Base-by-base conservation (phyloP, 2,113 vertebrate genomes). In the Montifringilla adamsi region DNA sequence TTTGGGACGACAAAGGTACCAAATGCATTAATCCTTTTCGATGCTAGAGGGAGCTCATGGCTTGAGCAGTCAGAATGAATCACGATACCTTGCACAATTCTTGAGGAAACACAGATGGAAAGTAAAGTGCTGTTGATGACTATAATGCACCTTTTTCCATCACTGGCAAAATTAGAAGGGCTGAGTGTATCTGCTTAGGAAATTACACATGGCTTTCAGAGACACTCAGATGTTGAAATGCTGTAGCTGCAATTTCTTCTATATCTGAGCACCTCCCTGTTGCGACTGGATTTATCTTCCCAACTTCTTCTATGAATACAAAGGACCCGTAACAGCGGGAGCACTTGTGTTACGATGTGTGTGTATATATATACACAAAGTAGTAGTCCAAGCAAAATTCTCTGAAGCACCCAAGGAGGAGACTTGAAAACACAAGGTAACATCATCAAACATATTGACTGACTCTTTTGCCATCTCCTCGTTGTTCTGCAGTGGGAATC, bases 31-130 rank as follows among this genome's bases (percentile, higher is more conserved):
- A 94, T 84, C 33, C 21, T 72, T 75, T 86, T 75, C 23, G 47
- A 35, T 91, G 79, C 94, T 95, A 96, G 96, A 90, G 93, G 96
- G 96, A 89, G 95, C 96, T 90, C 95, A 9, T 60, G 58, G 62
- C 52, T 74, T 81, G 68, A 79, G 47, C 52, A 90, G 44, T 30
- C 44, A 46, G 20, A 74, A 53, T 44, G 23, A 94, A 91, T 73
- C 27, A 2, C 6, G 9, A 0, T 69, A 7, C 41, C 24, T 67
- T 41, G 63, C 53, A 50, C 68, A 80, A 39, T 75, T 77, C 75
- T 77, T 86, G 92, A 95, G 72, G 79, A 92, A 88, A 84, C 50
- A 72, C 76, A 94, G 92, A 90, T 90, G 93, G 79, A 82, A 92
- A 89, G 20, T 77, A 70, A 94, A 96, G 88, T 87, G 83, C 53